Base-by-base conservation (phyloP, 1,140 invertebrate species). In the Mamestra configurata region DNA sequence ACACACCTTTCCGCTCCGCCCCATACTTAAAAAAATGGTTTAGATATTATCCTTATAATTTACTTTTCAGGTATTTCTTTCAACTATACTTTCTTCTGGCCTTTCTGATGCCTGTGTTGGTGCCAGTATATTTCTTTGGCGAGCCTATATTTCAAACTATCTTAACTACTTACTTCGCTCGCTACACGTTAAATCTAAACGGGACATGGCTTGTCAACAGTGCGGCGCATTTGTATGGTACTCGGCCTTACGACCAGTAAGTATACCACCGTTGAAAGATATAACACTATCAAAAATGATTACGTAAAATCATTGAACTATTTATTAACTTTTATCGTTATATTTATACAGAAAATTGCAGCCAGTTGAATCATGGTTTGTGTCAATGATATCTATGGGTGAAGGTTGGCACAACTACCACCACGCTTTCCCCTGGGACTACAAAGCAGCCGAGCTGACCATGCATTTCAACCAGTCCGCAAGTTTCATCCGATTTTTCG, bases 191-290 rank as follows among this genome's bases (percentile, higher is more conserved):
- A 0, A 95, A 96, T 35, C 94, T 99, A 5, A 97, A 99, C 88
- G 90, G 96, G 0, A 99, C 98, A 0, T 99, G 98, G 98, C 93
- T 97, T 0, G 98, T 99, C 0, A 99, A 99, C 91, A 98, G 97
- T 78, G 88, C 91, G 4, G 94, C 95, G 0, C 95, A 95, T 86
- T 75, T 94, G 18, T 95, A 90, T 80, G 95, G 95, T 0, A 93
- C 91, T 7, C 93, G 91, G 66, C 94, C 95, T 35, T 95, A 94
- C 82, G 93, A 95, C 73, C 90, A 92, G 94, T 95, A 86, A 88
- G 88, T 90, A 78, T 61, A 13, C 37, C 22, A 27, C 20, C 57
- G 66, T 35, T 35, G 11, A 0, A 37, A 37, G 15, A n/a, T 8
- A 0, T 35, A 35, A 4, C 0, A 27, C 15, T 49, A 49, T 4